phyloP scores from a whole-genome alignment of 2,113 vertebrate species.

The Callorhinus ursinus region DNA sequence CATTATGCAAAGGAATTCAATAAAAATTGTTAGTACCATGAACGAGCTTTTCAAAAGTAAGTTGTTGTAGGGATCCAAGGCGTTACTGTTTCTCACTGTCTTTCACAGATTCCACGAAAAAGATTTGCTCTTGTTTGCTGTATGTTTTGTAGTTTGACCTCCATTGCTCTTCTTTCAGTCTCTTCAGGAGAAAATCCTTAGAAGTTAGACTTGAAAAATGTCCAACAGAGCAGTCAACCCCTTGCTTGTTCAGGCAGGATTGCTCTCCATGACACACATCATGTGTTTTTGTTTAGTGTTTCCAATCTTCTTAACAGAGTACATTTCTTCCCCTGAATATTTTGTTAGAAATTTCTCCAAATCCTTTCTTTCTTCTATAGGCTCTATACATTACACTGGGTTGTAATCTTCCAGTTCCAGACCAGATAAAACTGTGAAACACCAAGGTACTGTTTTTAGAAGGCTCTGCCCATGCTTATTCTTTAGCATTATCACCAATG shows the following conservation, averaged over 20 bases:
- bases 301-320: slow-evolving; percentile 50
- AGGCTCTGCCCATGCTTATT: background rate
- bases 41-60: slow-evolving; percentile 14
- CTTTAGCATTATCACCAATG: background rate
- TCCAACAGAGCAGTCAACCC: background rate
- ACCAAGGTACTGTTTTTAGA: background rate
- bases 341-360: slow-evolving; percentile 37
- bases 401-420: background rate
- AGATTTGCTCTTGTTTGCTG: slow-evolving; percentile 33
- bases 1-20: background rate
- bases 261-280: background rate
- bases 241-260: slow-evolving; percentile 35
- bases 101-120: slow-evolving; percentile 39
- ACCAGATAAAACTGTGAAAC: slow-evolving; percentile 2
- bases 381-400: background rate
- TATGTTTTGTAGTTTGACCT: slow-evolving; percentile 51
- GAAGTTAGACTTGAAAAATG: slow-evolving; percentile 54
- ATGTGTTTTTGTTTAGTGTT: slow-evolving; percentile 62
- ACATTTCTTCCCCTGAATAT: background rate
- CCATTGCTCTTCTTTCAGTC: slow-evolving; percentile 46
- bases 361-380: background rate
- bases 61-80: background rate
- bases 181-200: slow-evolving; percentile 59
- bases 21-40: background rate
- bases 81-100: slow-evolving; percentile 33